Evolutionary conservation across 2,113 vertebrate species (phyloP).

Genomic region (Catharus bicknelli): DNA sequence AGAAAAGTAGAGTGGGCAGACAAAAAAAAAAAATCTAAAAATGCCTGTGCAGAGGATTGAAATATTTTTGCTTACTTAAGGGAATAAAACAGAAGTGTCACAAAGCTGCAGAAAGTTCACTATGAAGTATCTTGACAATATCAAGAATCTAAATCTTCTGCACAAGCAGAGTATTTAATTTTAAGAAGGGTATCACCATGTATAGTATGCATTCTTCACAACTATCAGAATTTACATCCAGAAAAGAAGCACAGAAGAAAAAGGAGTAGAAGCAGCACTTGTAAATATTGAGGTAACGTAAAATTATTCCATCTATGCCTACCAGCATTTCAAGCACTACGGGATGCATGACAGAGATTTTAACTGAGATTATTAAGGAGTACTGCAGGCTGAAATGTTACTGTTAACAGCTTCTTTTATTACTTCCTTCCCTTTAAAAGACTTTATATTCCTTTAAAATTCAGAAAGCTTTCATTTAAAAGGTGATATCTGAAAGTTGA

Average conservation of each 20-base stretch:
- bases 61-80: constrained; percentile 40
- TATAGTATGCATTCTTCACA: neutral
- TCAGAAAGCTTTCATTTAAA: constrained; percentile 27
- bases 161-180: neutral
- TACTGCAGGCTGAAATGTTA: neutral
- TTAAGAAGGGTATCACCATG: neutral
- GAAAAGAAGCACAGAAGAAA: neutral
- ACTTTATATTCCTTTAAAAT: constrained; percentile 34
- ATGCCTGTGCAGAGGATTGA: constrained; percentile 4
- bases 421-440: constrained; percentile 32
- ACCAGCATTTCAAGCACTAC: neutral
- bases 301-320: neutral
- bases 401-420: constrained; percentile 39
- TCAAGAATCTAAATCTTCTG: neutral
- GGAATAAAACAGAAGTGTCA: neutral
- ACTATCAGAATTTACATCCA: neutral
- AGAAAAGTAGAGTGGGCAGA: constrained; percentile 15
- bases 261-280: neutral
- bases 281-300: neutral
- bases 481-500: neutral
- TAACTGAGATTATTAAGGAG: neutral
- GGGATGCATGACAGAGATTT: neutral
- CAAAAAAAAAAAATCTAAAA: neutral
- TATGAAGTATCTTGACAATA: neutral
- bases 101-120: constrained; percentile 1